Evolutionary conservation across 2,888 invertebrate genomes (phyloP).

Genomic region (Sesamia inferens): DNA sequence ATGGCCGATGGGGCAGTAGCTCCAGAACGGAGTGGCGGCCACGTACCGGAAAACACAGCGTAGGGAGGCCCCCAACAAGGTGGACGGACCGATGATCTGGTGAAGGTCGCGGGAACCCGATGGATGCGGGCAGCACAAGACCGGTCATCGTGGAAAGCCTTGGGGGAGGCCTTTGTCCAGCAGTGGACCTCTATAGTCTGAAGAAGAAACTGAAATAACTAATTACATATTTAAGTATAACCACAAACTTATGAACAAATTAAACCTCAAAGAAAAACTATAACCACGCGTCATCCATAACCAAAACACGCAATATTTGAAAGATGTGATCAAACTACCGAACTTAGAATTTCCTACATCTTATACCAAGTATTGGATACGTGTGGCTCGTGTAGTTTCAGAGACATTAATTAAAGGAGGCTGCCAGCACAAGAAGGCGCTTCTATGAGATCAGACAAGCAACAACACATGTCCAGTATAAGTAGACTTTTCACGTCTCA

Average conservation of each 20-base stretch:
- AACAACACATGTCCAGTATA: constrained; percentile 76
- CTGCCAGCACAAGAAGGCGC: constrained; percentile 88
- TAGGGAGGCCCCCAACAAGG: too few species aligned
- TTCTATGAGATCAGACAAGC: constrained; percentile 80
- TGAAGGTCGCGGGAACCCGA: too few species aligned
- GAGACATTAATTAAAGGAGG: constrained; percentile 87
- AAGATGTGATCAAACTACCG: constrained; percentile 71
- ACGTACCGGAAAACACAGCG: too few species aligned
- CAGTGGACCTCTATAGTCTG: too few species aligned
- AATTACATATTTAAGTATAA: not conserved
- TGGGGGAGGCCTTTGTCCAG: too few species aligned
- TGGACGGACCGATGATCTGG: too few species aligned
- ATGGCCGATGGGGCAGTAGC: too few species aligned
- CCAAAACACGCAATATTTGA: constrained; percentile 52
- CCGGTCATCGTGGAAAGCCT: too few species aligned
- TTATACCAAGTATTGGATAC: constrained; percentile 77
- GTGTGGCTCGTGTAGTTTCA: constrained; percentile 77
- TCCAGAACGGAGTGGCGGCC: too few species aligned
- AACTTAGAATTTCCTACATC: constrained; percentile 77
- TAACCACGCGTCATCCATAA: constrained; percentile 22
- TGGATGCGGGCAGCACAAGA: too few species aligned
- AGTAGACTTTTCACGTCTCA: constrained; percentile 67
- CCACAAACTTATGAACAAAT: constrained; percentile 17
- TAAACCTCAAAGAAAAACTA: constrained; percentile 47
- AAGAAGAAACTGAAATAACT: too few species aligned